Evolutionary conservation across 2,113 vertebrate genomes (phyloP), one percentile per base, ranked within the genome.

Genomic region (Holacanthus passer): DNA sequence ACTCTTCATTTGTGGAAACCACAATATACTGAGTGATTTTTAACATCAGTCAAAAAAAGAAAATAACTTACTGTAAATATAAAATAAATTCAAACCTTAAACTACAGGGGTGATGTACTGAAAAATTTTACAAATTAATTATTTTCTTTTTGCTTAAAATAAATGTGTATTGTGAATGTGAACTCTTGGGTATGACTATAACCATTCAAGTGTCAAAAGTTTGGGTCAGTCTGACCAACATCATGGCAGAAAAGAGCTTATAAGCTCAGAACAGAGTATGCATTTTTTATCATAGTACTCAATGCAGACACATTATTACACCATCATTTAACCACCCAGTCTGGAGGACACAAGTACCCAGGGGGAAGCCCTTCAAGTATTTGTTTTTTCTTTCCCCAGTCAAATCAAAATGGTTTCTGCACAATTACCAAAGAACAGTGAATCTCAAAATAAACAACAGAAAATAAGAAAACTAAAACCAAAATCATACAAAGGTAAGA

Each of bases 51-150:
- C 67, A 45, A 82, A 82, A 62, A 22, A 65, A 72, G 22, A 86
- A 91, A 93, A 94, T 94, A 94, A 94, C 87, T 94, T 94, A 94
- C 71, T 52, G 92, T 84, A 90, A 92, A 92, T 91, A 93, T 78
- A 90, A 93, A 86, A 85, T 82, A 82, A 93, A 85, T 80, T 77
- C 80, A 89, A 91, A 90, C 62, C 77, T 84, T 82, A 63, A 87
- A 83, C 87, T 90, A 90, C 78, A 80, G 64, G 73, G 82, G 64
- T 87, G 80, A 77, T 79, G 65, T 81, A 68, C 64, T 91, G 84
- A 86, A 91, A 63, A 85, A 82, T 88, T 56, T 87, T 94, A 92
- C 88, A 93, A 88, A 78, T 82, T 70, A 47, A 39, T 86, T 84
- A 59, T 78, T 83, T 82, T 77, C 43, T 59, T 77, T 85, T 79